These are phyloP conservation scores for Clistopyga incitator DNA, from an alignment of 2,888 invertebrate genomes.

Conservation along the genomic window DNA sequence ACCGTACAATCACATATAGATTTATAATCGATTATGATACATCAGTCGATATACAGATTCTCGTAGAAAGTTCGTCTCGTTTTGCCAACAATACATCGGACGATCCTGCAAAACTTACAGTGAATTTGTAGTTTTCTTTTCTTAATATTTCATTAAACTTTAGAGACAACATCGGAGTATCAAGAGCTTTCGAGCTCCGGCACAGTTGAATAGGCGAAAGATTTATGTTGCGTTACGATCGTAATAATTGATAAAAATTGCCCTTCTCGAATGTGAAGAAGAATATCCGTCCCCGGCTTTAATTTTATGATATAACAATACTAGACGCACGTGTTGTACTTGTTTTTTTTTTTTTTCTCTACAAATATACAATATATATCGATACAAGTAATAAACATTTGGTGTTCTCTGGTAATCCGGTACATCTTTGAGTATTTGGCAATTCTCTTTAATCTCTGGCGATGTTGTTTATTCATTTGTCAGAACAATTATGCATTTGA, in stretches of 20 bases:
- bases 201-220: constrained; percentile 41
- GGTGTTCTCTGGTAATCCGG: constrained; percentile 60
- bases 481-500: constrained; percentile 50
- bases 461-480: constrained; percentile 23
- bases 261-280: constrained; percentile 16
- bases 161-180: constrained; percentile 38
- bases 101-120: constrained; percentile 50
- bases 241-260: constrained; percentile 25
- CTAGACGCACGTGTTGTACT: constrained; percentile 43
- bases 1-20: constrained; percentile 47
- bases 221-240: constrained; percentile 32
- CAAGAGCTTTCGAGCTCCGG: constrained; percentile 38
- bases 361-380: constrained; percentile 57
- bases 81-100: constrained; percentile 50
- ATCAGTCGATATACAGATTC: constrained; percentile 41
- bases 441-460: constrained; percentile 29
- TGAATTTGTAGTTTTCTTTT: constrained; percentile 19
- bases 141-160: constrained; percentile 6
- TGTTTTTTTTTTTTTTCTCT: constrained; percentile 45
- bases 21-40: constrained; percentile 47
- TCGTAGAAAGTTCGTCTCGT: constrained; percentile 5
- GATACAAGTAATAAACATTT: constrained; percentile 53
- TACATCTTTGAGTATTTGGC: constrained; percentile 58
- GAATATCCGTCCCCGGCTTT: constrained; percentile 4
- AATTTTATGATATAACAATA: constrained; percentile 34